A percentile compares a stretch with the other conserved stretches of the same genome.
Evolutionary conservation across 2,113 vertebrate species (phyloP).

Genomic region (Anhinga anhinga): DNA sequence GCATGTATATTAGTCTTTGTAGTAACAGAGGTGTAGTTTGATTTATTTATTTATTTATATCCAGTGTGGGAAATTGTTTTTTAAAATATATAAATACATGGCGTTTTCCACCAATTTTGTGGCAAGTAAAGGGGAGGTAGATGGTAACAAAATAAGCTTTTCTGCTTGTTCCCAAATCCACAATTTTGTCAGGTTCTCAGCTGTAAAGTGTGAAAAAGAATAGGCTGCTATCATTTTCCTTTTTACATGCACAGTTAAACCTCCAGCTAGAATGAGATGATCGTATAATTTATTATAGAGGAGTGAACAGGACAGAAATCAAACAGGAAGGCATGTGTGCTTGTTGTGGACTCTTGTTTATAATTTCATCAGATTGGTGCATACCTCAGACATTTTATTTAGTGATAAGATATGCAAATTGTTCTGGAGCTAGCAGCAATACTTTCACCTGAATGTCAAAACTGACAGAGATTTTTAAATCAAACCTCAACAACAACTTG

Average conservation of each 20-base stretch:
- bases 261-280: constrained; percentile 53
- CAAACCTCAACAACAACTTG: constrained; percentile 49
- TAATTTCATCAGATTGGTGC: constrained; percentile 71
- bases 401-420: constrained; percentile 72
- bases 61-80: neutral
- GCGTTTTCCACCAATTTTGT: neutral
- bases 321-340: neutral
- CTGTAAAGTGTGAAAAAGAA: constrained; percentile 38
- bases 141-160: neutral
- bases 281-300: constrained; percentile 69
- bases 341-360: constrained; percentile 67
- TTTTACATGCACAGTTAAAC: constrained; percentile 62
- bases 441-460: constrained; percentile 73
- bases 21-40: neutral
- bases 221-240: constrained; percentile 59
- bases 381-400: constrained; percentile 68
- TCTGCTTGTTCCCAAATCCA: neutral
- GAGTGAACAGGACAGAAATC: constrained; percentile 47
- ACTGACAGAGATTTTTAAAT: constrained; percentile 70
- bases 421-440: constrained; percentile 67
- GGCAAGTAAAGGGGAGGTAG: neutral
- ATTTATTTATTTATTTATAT: constrained; percentile 23
- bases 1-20: neutral
- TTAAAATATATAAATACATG: neutral
- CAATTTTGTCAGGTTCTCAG: constrained; percentile 4